Evolutionary conservation across 2,113 vertebrate genomes (phyloP).

Genomic region (Nannospalax galili): DNA sequence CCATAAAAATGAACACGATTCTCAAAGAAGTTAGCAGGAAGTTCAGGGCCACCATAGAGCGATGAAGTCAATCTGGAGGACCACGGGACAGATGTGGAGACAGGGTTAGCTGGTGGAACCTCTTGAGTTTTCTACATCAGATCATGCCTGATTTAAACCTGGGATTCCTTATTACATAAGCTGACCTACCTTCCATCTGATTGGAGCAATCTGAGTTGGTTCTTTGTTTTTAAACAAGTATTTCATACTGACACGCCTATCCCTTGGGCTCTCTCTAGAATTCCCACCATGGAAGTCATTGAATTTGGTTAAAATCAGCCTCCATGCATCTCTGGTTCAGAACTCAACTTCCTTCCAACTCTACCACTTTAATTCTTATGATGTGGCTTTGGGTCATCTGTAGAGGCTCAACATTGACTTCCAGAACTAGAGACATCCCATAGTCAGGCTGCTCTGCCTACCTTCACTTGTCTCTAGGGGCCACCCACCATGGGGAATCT

Average conservation of each 20-base stretch:
- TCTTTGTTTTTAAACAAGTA: neutral
- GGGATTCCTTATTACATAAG: neutral
- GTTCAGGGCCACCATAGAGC: neutral
- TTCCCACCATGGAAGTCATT: neutral
- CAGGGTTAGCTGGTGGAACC: neutral
- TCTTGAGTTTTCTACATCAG: neutral
- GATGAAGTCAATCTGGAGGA: neutral
- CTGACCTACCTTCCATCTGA: neutral
- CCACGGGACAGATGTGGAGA: neutral
- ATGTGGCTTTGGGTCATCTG: neutral
- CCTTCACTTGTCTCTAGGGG: neutral
- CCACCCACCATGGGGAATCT: neutral
- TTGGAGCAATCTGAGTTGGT: neutral
- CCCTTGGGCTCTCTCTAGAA: neutral
- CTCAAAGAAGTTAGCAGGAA: neutral
- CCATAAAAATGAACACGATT: neutral
- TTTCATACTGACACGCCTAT: neutral
- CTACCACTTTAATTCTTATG: neutral
- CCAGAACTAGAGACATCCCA: neutral
- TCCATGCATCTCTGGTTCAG: neutral
- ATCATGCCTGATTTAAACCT: neutral
- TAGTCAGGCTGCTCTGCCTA: neutral
- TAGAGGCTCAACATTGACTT: neutral
- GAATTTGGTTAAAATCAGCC: neutral
- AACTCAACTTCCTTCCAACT: neutral